Base-by-base conservation (phyloP, 1,140 invertebrate species). In the Bicyclus anynana region DNA sequence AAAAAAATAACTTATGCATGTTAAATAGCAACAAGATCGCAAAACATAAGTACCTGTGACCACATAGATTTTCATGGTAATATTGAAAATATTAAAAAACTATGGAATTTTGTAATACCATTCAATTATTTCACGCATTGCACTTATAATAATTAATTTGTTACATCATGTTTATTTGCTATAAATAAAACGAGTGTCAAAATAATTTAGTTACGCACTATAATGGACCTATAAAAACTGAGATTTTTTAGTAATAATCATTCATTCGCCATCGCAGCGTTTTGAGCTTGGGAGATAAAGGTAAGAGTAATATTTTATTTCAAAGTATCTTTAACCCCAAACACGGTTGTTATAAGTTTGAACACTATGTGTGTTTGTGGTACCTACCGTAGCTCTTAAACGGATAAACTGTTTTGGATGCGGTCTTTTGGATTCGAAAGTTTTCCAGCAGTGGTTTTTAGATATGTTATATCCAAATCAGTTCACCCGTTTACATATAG, bases 81-180 rank as follows among this genome's bases (percentile, higher is more conserved):
- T 13, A 33, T n/a, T 17, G 26, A 1, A 29, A 13, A 10, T 49
- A 17, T 33, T 20, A 20, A 10, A n/a, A n/a, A n/a, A n/a, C n/a
- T n/a, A n/a, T n/a, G 47, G 16, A 16, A 49, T 49, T 49, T 49
- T 44, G 17, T 44, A 44, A 44, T 44, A 44, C 10, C 10, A 42
- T 40, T 40, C 37, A 40, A 40, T 40, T 40, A 40, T 52, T 52
- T 52, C 29, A 38, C 20, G 17, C 40, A 40, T 52, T 35, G 50
- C 40, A 18, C 10, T 52, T 23, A 21, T 23, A 23, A 23, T 40
- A 23, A 40, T 26, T 2, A 54, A 52, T 52, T 52, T n/a, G 42
- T 12, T 35, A 54, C 53, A 54, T 54, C 53, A 23, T 54, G 47
- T 54, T 54, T 54, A 54, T 54, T 46, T 54, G 40, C 42, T 33